These are phyloP conservation scores for Patella vulgata DNA, from an alignment of 1,140 invertebrate genomes.

Conservation along the genomic window DNA sequence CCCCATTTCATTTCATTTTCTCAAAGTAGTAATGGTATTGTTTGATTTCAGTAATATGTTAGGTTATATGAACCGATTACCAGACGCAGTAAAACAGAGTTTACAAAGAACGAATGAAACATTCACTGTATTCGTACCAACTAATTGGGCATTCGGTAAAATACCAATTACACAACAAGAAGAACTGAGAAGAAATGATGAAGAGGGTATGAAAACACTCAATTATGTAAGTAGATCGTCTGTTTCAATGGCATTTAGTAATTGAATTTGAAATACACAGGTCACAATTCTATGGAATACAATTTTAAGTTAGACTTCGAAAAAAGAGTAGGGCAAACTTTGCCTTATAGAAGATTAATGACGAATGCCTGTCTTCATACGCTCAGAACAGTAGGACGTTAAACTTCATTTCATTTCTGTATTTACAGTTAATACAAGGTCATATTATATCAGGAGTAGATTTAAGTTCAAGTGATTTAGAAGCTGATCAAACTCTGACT, in stretches of 20 bases:
- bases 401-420: too few relatives aligned
- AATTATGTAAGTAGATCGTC: not conserved
- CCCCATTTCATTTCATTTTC: too few relatives aligned
- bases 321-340: too few relatives aligned
- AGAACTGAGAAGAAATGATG: conserved; percentile 10
- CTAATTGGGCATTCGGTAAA: conserved; percentile 49
- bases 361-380: too few relatives aligned
- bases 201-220: not conserved
- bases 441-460: conserved; percentile 21
- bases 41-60: conserved; percentile 32
- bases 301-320: too few relatives aligned
- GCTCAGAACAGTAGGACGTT: too few relatives aligned
- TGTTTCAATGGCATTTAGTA: too few relatives aligned
- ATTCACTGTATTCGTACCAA: conserved; percentile 52
- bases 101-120: conserved; percentile 17
- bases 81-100: not conserved
- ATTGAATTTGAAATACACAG: too few relatives aligned
- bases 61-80: conserved; percentile 22
- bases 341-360: too few relatives aligned
- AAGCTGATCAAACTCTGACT: conserved; percentile 27
- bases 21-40: too few relatives aligned
- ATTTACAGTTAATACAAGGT: conserved; percentile 22
- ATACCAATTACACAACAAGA: conserved; percentile 39
- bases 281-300: too few relatives aligned
- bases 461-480: conserved; percentile 5